Percentiles rank a stretch among this genome's conserved stretches.
These are phyloP conservation scores for Tribolium castaneum DNA, from an alignment of 1,140 invertebrate genomes.

Conservation along the genomic window DNA sequence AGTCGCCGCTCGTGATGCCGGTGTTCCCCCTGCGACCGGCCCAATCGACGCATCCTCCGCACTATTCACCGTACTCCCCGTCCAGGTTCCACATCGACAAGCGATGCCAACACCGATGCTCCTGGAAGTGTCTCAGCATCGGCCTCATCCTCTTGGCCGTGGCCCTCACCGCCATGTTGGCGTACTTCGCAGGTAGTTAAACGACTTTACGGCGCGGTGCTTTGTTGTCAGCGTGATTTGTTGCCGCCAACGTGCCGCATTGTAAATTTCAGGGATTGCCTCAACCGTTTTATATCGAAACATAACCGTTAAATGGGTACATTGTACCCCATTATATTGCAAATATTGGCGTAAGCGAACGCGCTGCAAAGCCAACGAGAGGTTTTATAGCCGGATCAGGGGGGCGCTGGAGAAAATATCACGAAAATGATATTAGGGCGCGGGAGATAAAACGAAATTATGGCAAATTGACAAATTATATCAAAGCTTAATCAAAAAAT, in stretches of 20 bases:
- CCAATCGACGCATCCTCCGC: constrained; percentile 76
- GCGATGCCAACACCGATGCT: constrained; percentile 90
- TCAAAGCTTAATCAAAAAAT: too few relatives aligned
- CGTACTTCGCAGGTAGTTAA: constrained; percentile 90
- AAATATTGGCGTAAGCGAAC: constrained; percentile 18
- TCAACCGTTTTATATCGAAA: constrained; percentile 18
- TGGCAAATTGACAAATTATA: not conserved
- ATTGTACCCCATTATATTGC: constrained; percentile 6
- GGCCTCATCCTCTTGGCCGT: constrained; percentile 89
- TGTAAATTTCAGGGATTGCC: constrained; percentile 29
- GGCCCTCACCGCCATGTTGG: constrained; percentile 88
- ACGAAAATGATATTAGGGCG: not conserved
- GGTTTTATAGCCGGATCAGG: not conserved
- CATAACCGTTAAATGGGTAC: constrained; percentile 29
- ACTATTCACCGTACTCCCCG: constrained; percentile 86
- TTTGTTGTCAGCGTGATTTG: constrained; percentile 19
- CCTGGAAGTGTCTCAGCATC: constrained; percentile 95
- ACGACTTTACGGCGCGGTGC: not conserved
- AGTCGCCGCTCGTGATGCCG: constrained; percentile 80
- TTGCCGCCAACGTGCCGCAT: constrained; percentile 21
- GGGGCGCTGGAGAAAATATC: not conserved
- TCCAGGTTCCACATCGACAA: constrained; percentile 95
- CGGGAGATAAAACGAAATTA: not conserved
- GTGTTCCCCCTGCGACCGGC: constrained; percentile 80
- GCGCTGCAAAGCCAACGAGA: not conserved